A percentile compares a stretch with the other conserved stretches of the same genome.
phyloP scores from a whole-genome alignment of 1,140 invertebrate genomes.

The Macrobrachium nipponense region DNA sequence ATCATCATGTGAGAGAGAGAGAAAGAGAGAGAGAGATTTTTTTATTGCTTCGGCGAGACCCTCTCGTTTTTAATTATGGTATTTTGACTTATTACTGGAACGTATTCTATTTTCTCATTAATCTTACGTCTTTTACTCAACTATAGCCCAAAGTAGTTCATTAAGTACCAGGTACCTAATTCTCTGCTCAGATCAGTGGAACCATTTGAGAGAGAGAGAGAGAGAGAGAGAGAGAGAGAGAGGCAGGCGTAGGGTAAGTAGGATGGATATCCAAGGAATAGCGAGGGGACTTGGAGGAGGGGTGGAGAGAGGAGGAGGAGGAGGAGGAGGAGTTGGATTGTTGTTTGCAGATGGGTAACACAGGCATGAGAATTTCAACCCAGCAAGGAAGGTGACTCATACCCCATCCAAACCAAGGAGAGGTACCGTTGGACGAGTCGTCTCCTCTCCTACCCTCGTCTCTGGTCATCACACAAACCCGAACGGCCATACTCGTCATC shows the following conservation, averaged over 20 bases:
- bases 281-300: not conserved
- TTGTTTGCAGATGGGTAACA: slow-evolving; percentile 45
- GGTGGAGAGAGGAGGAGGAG: not conserved
- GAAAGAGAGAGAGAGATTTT: no score
- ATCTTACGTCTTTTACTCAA: no score
- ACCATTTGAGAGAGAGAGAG: not conserved
- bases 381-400: slow-evolving; percentile 34
- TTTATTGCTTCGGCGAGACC: no score
- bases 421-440: slow-evolving; percentile 5
- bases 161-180: no score
- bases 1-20: no score
- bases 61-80: no score
- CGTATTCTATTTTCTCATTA: no score
- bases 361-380: slow-evolving; percentile 35
- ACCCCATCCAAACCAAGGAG: slow-evolving; percentile 1
- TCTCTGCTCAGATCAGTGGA: not conserved
- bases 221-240: slow-evolving; percentile 14
- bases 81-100: no score
- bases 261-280: not conserved
- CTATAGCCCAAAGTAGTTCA: no score
- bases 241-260: not conserved
- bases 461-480: not conserved
- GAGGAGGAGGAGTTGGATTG: not conserved
- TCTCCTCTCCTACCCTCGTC: not conserved
- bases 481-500: not conserved